Conservation (phyloP, 2,113 vertebrate genomes). For the Fregata magnificens region DNA sequence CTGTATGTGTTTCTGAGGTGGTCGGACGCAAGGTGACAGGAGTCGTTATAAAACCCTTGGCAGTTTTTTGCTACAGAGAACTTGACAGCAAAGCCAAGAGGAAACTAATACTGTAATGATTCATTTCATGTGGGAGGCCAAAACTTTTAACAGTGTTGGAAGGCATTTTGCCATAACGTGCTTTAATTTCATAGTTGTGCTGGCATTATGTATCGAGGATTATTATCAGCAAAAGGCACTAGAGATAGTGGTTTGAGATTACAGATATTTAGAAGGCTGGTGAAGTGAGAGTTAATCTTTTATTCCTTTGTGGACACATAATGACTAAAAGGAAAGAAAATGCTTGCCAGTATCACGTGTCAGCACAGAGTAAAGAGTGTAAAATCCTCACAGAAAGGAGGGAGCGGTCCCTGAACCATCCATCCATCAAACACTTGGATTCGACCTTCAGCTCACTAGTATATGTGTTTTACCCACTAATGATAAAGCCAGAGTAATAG, state of each 20-base stretch:
- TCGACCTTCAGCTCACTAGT: background rate
- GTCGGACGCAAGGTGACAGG: background rate
- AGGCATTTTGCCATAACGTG: background rate
- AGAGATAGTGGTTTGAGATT: background rate
- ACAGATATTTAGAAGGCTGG: background rate
- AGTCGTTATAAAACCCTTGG: background rate
- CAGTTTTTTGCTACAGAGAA: background rate
- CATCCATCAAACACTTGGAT: background rate
- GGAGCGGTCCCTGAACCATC: background rate
- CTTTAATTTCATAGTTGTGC: background rate
- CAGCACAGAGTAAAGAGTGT: background rate
- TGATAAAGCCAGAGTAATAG: background rate
- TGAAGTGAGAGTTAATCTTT: background rate
- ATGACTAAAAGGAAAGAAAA: background rate
- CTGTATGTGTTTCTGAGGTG: background rate
- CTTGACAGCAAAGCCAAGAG: background rate
- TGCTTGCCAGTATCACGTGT: background rate
- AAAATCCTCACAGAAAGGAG: background rate
- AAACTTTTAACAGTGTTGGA: background rate
- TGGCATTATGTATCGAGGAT: background rate
- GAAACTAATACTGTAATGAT: slow-evolving; percentile 17
- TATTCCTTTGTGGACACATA: background rate
- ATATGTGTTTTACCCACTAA: background rate
- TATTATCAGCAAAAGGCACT: background rate
- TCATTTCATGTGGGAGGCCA: background rate